Conservation (phyloP, 1,140 invertebrate species). For the Conus ventricosus region DNA sequence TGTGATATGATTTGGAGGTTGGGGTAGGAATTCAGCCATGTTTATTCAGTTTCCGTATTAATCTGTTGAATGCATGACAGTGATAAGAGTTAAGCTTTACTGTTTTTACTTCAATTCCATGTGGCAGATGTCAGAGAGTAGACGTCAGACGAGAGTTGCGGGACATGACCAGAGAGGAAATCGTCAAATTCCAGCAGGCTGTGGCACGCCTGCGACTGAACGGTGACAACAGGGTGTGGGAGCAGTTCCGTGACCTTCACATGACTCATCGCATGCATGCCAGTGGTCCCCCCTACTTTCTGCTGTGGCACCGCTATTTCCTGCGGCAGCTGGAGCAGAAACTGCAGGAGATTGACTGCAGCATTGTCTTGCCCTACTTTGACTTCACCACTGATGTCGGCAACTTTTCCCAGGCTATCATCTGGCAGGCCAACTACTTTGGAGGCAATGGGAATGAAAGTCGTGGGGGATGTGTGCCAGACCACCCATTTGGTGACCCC, state of each 20-base stretch:
- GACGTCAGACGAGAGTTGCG: conserved; percentile 66
- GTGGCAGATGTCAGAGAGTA: conserved; percentile 58
- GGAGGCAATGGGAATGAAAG: conserved; percentile 61
- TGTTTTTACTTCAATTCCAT: too few species aligned
- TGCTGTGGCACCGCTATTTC: conserved; percentile 70
- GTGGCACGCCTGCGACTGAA: conserved; percentile 56
- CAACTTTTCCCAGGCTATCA: conserved; percentile 62
- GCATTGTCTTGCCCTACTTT: conserved; percentile 68
- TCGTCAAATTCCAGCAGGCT: conserved; percentile 64
- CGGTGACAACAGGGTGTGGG: conserved; percentile 62
- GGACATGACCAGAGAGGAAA: conserved; percentile 64
- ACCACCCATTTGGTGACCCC: conserved; percentile 65
- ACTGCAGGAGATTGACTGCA: conserved; percentile 68
- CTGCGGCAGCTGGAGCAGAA: conserved; percentile 64
- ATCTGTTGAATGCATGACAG: too few species aligned
- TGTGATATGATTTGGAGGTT: too few species aligned
- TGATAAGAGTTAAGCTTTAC: too few species aligned
- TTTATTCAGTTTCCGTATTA: too few species aligned
- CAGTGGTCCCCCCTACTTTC: conserved; percentile 62
- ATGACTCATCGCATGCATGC: conserved; percentile 69
- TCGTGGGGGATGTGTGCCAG: conserved; percentile 59
- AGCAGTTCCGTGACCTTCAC: conserved; percentile 66
- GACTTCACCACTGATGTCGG: conserved; percentile 72
- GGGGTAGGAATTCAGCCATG: too few species aligned
- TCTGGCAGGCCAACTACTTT: conserved; percentile 71